Base-by-base conservation (phyloP, 2,888 invertebrate genomes). In the Plebejus argus region DNA sequence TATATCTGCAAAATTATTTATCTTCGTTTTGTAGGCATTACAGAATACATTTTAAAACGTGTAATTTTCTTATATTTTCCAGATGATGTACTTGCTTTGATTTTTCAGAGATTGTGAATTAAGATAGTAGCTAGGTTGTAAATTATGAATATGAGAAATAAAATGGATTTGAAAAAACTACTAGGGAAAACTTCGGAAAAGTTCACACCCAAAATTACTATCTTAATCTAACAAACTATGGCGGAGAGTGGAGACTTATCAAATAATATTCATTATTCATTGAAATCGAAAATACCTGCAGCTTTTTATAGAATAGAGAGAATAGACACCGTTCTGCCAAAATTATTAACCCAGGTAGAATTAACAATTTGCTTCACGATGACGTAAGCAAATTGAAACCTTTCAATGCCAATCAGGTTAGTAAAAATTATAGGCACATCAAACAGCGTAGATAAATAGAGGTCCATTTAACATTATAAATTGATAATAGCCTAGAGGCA, bases 361-460 rank as follows among this genome's bases (percentile, higher is more conserved):
- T 39, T 28, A 53, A 49, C 45, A 53, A 49, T 20, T 45, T 45
- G 23, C 20, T 74, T 18, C 49, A 74, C 49, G 74, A 28, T 74
- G 74, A 74, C 74, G 74, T 74, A 49, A 74, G 49, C 53, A 53
- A 49, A 74, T 53, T 74, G 49, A 18, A 74, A 74, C 23, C 49
- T 53, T 53, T 74, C 74, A 74, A 74, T 49, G 74, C 49, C 74
- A 49, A 72, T 45, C 72, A 72, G 72, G 74, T 74, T 53, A 28
- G 74, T 74, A 74, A 74, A 74, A 74, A 74, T 74, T 28, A 74
- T 74, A 74, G 74, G 74, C 53, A 74, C 45, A 74, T 53, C 74
- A 74, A 74, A 74, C 28, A 18, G 49, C 74, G 49, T 74, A 53
- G 74, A 74, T 53, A 74, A 49, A 74, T 74, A 72, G 74, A 74